phyloP scores from a whole-genome alignment of 2,888 invertebrate genomes.

The Polyploca ridens region DNA sequence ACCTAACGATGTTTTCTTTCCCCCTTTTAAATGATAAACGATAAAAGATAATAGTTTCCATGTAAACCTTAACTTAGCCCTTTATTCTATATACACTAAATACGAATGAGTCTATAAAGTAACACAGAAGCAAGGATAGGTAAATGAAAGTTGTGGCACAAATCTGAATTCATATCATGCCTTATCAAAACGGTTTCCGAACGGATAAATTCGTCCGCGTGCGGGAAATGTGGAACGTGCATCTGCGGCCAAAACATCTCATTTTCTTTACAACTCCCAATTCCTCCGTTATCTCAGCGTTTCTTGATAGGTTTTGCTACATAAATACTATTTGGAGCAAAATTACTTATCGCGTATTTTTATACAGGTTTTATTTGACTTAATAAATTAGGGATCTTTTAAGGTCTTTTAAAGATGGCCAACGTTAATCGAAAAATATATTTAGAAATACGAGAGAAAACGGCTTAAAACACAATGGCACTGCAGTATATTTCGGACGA shows the following conservation, averaged over 20 bases:
- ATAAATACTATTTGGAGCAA: conserved; percentile 10
- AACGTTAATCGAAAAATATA: conserved; percentile 12
- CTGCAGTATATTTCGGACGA: conserved; percentile 64
- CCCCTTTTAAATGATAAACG: not conserved
- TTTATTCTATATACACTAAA: conserved; percentile 2
- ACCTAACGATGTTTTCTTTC: conserved; percentile 27
- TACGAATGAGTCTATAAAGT: conserved; percentile 28
- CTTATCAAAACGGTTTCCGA: conserved; percentile 61
- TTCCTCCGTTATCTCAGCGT: conserved; percentile 44
- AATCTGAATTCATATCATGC: conserved; percentile 65
- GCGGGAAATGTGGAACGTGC: conserved; percentile 49
- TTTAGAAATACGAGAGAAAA: conserved; percentile 40
- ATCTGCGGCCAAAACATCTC: conserved; percentile 60
- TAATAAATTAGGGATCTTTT: not conserved
- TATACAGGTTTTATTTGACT: not conserved
- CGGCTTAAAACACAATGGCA: conserved; percentile 63
- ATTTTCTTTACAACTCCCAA: conserved; percentile 60
- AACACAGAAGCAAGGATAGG: conserved; percentile 38
- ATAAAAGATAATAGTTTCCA: conserved; percentile 10
- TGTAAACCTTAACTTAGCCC: conserved; percentile 16
- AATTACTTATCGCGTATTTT: conserved; percentile 5
- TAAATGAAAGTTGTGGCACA: conserved; percentile 51
- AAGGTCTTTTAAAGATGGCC: not conserved
- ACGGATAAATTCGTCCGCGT: conserved; percentile 55
- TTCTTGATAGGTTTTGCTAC: conserved; percentile 32